Evolutionary conservation across 2,888 invertebrate genomes (phyloP), one percentile per base, ranked within the genome.

Genomic region (Melinaea menophilus): DNA sequence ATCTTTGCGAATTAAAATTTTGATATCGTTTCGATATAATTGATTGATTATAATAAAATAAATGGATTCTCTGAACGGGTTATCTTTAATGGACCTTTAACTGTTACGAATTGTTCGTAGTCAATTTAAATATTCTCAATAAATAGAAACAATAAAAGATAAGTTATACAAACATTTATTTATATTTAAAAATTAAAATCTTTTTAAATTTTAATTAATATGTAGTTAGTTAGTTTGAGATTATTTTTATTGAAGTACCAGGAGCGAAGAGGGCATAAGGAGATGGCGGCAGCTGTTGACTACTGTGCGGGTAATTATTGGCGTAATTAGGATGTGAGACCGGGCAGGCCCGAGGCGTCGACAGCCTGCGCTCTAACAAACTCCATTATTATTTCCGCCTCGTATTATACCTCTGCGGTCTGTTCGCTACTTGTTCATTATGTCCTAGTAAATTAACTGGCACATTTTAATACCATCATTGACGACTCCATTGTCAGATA

Each of bases 251-350:
- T 31, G 58, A 60, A 51, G n/a, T 58, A 83, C 72, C 75, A 79
- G 78, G 81, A 77, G 72, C 72, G 73, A 78, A 79, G 78, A 76
- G 77, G 75, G 69, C 72, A 75, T 72, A 75, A 78, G 66, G 71
- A 68, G 72, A 65, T 70, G 69, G 67, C 70, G 62, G 68, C 73
- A 82, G 85, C 87, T 86, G 71, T 64, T 79, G 77, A 74, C 77
- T 82, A 81, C 84, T 84, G 81, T 69, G 84, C 80, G 82, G 82
- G 83, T 87, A 88, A 89, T 90, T 87, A 88, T 86, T 84, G 85
- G 84, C 85, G 85, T 88, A 90, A 90, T 90, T 88, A 90, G 90
- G 88, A 88, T 88, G 88, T 85, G 88, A 81, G 82, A 77, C 79
- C 79, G 81, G 78, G 76, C 79, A 72, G 69, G 82, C 86, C 85